phyloP scores from a whole-genome alignment of 2,797 vertebrate species.

The Sylvilagus floridanus region DNA sequence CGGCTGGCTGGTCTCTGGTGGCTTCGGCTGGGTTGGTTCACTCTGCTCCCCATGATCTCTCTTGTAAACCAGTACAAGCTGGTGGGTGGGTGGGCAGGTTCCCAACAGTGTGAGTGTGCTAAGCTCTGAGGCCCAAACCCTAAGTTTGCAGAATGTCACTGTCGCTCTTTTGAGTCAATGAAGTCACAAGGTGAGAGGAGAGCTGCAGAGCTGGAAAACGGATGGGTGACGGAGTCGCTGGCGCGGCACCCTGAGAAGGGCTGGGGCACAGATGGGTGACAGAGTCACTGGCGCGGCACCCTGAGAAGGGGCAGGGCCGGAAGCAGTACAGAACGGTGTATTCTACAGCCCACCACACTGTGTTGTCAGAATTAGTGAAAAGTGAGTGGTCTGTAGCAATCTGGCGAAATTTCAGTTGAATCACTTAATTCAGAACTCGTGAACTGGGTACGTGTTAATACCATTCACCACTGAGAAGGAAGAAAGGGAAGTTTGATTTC shows the following conservation, averaged over 20 bases:
- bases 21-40: background rate
- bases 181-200: background rate
- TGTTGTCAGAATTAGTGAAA: background rate
- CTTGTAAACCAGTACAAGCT: background rate
- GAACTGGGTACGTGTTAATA: background rate
- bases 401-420: background rate
- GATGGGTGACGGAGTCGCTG: background rate
- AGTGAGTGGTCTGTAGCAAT: background rate
- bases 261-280: too few relatives aligned
- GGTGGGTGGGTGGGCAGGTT: background rate
- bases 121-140: background rate
- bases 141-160: background rate
- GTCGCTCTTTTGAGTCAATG: slow-evolving; percentile 8
- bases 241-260: too few relatives aligned
- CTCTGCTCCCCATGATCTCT: background rate
- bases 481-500: background rate
- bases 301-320: background rate
- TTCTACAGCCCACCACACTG: background rate
- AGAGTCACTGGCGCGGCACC: too few relatives aligned
- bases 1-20: background rate
- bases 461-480: background rate
- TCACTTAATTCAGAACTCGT: background rate
- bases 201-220: background rate
- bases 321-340: accelerated
- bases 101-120: background rate